A percentile compares a stretch with the other conserved stretches of the same genome.
phyloP scores from a whole-genome alignment of 2,797 vertebrate genomes.

The Helostoma temminkii region DNA sequence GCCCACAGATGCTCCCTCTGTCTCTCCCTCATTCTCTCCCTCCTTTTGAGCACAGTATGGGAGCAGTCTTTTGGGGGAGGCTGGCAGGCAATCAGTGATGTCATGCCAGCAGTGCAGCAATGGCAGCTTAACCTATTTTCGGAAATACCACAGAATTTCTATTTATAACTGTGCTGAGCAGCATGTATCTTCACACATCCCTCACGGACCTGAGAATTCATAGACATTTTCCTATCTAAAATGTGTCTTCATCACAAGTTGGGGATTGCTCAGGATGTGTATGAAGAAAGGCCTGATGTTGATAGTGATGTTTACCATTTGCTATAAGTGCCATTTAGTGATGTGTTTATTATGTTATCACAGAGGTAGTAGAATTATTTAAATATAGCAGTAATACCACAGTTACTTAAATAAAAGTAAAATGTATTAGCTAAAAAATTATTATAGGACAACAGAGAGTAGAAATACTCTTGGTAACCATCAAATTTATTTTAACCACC shows the following conservation, averaged over 20 bases:
- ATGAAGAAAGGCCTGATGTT: constrained; percentile 9
- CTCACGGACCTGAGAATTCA: constrained; percentile 70
- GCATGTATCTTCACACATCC: constrained; percentile 80
- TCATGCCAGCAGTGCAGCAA: constrained; percentile 86
- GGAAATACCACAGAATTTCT: constrained; percentile 87
- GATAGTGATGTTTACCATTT: constrained; percentile 23
- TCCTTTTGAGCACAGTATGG: constrained; percentile 69
- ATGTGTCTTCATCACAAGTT: constrained; percentile 42
- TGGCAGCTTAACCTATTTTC: constrained; percentile 91
- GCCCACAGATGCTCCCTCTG: constrained; percentile 65
- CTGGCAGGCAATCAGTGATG: constrained; percentile 87
- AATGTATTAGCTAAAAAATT: too few relatives aligned
- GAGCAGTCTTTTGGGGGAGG: constrained; percentile 75
- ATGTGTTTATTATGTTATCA: constrained; percentile 15
- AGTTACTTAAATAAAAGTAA: too few relatives aligned
- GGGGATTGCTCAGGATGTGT: constrained; percentile 21
- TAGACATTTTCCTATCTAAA: constrained; percentile 64
- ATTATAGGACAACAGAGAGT: too few relatives aligned
- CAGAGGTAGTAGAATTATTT: background rate
- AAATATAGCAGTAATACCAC: too few relatives aligned
- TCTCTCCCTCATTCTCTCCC: constrained; percentile 51
- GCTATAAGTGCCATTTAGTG: constrained; percentile 29
- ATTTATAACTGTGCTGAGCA: constrained; percentile 86
- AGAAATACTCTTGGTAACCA: too few relatives aligned
- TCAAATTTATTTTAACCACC: too few relatives aligned